Conservation (phyloP, 2,888 invertebrate species). For the Callyntrura sp. region DNA sequence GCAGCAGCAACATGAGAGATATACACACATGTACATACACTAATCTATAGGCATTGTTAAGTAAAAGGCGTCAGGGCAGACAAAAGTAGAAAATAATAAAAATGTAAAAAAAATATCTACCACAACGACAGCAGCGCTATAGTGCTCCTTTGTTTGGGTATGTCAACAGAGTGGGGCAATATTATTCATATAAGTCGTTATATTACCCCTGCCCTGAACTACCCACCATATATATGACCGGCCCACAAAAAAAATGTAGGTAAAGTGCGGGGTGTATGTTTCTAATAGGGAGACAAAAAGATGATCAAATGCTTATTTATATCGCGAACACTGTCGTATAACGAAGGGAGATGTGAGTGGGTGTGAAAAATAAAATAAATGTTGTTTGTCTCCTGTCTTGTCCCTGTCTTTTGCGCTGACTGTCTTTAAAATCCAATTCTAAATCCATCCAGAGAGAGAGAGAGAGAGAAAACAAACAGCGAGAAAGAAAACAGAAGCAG, state of each 20-base stretch:
- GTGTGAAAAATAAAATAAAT: conserved; percentile 34
- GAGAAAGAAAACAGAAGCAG: neutral
- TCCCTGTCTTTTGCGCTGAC: conserved; percentile 20
- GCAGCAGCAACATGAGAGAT: too few relatives aligned
- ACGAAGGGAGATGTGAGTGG: too few relatives aligned
- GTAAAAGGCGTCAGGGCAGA: conserved; percentile 50
- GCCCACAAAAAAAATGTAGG: conserved; percentile 5
- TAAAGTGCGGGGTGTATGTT: conserved; percentile 38
- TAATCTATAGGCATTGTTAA: conserved; percentile 33
- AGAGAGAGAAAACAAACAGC: conserved; percentile 54
- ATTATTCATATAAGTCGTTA: too few relatives aligned
- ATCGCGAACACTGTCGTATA: too few relatives aligned
- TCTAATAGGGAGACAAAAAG: neutral
- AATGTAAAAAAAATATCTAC: conserved; percentile 39
- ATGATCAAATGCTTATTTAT: neutral
- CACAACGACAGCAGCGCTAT: too few relatives aligned
- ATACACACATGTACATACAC: too few relatives aligned
- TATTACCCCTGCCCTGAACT: too few relatives aligned
- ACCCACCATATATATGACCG: too few relatives aligned
- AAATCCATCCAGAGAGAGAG: conserved; percentile 62
- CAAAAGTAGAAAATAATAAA: conserved; percentile 60
- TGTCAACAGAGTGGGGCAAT: conserved; percentile 36
- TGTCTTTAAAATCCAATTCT: conserved; percentile 60
- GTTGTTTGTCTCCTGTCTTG: conserved; percentile 60
- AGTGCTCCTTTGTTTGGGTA: conserved; percentile 50